Percentiles rank a stretch among this genome's conserved stretches.
Evolutionary conservation across 2,888 invertebrate genomes (phyloP).

Genomic region (Drosophila mercatorum): DNA sequence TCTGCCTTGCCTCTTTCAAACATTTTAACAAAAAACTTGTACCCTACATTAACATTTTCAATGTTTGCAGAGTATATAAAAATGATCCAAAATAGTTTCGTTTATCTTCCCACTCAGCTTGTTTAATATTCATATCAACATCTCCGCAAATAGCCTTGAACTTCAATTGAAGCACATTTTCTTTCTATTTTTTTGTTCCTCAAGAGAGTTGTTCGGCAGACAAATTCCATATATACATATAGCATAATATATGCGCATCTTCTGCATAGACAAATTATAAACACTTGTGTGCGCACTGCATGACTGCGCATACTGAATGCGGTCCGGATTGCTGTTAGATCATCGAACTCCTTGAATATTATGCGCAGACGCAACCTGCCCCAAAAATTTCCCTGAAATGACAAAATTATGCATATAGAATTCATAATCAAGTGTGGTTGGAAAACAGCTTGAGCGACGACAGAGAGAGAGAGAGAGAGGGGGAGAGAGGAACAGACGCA

Average conservation of each 20-base stretch:
- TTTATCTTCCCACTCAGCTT: neutral
- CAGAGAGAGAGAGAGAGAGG: neutral
- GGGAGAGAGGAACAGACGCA: neutral
- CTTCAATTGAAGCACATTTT: constrained; percentile 6
- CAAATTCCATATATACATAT: constrained; percentile 2
- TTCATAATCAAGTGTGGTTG: constrained; percentile 55
- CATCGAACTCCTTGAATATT: constrained; percentile 25
- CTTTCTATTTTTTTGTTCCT: constrained; percentile 1
- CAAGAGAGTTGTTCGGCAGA: neutral
- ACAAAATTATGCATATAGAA: constrained; percentile 71
- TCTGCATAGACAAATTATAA: neutral
- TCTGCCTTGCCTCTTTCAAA: too few species aligned
- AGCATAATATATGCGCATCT: neutral
- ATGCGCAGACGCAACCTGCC: constrained; percentile 75
- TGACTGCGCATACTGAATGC: constrained; percentile 49
- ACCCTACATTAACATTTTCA: neutral
- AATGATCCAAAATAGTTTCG: neutral
- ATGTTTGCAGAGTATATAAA: neutral
- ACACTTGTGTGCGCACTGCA: constrained; percentile 44
- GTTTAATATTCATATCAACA: constrained; percentile 7
- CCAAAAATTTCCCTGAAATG: constrained; percentile 58
- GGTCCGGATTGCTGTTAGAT: constrained; percentile 6
- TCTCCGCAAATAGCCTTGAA: constrained; percentile 28
- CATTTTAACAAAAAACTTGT: too few species aligned
- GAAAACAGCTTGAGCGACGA: constrained; percentile 14